phyloP scores from a whole-genome alignment of 2,797 vertebrate genomes.

The Tenualosa ilisha region DNA sequence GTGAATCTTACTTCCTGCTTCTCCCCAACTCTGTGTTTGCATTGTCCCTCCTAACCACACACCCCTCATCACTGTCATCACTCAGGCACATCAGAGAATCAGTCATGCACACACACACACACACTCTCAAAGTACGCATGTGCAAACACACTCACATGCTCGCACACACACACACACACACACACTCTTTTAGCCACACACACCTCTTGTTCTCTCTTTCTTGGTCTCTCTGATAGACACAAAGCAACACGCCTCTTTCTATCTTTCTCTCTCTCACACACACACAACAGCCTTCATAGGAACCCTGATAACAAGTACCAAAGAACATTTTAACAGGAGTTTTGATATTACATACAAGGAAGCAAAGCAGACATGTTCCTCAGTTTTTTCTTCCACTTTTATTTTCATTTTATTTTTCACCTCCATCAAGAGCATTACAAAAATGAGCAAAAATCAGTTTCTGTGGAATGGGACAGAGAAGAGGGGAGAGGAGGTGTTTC shows the following conservation, averaged over 20 bases:
- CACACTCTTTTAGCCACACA: background rate
- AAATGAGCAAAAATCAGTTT: background rate
- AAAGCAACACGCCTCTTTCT: background rate
- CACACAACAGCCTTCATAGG: background rate
- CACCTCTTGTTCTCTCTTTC: background rate
- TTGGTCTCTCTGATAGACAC: background rate
- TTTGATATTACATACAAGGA: background rate
- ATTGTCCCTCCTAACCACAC: conserved; percentile 68
- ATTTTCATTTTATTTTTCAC: background rate
- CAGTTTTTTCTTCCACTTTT: background rate
- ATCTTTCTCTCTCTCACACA: background rate
- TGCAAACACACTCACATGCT: conserved; percentile 10
- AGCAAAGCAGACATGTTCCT: background rate
- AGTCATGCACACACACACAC: conserved; percentile 16
- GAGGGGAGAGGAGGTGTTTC: background rate
- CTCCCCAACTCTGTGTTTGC: conserved; percentile 61
- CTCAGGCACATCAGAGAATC: conserved; percentile 45
- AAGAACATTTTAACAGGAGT: background rate
- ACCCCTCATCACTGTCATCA: conserved; percentile 51
- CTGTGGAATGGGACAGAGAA: background rate
- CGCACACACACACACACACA: conserved; percentile 15
- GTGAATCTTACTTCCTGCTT: conserved; percentile 76
- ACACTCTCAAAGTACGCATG: background rate
- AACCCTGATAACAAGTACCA: background rate
- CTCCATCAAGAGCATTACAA: background rate